Percentiles rank a stretch among this genome's conserved stretches.
Evolutionary conservation across 2,797 vertebrate species (phyloP).

Genomic region (Enteromius argenteus): DNA sequence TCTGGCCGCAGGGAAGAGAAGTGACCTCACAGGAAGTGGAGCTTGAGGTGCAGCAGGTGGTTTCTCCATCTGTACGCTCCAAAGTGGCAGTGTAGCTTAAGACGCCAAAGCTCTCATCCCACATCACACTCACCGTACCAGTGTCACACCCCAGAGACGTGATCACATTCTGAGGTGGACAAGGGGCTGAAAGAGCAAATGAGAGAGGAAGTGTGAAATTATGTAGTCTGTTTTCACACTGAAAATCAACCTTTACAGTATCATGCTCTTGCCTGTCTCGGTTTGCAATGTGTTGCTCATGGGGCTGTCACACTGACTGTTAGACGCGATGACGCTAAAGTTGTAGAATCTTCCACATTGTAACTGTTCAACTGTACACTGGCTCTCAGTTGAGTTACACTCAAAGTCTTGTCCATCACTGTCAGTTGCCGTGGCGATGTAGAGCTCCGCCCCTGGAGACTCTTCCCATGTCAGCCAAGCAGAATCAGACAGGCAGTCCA

Average conservation of each 20-base stretch:
- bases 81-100: conserved; percentile 75
- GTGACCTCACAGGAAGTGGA: conserved; percentile 71
- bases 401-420: conserved; percentile 49
- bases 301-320: conserved; percentile 72
- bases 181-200: conserved; percentile 71
- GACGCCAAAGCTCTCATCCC: conserved; percentile 71
- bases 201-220: background rate
- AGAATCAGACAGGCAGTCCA: conserved; percentile 77
- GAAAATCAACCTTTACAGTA: background rate
- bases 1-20: conserved; percentile 77
- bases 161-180: conserved; percentile 69
- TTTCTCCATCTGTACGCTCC: conserved; percentile 61
- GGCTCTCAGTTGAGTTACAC: conserved; percentile 67
- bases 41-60: conserved; percentile 71
- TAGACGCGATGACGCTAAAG: conserved; percentile 69
- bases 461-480: conserved; percentile 73
- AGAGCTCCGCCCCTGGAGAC: conserved; percentile 66
- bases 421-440: conserved; percentile 62
- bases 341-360: conserved; percentile 74
- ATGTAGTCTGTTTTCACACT: background rate
- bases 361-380: conserved; percentile 69
- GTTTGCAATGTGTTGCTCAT: conserved; percentile 68
- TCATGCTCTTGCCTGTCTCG: conserved; percentile 72
- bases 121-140: conserved; percentile 65
- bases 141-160: conserved; percentile 64